Evolutionary conservation across 2,113 vertebrate species (phyloP).

Genomic region (Hippocampus comes): DNA sequence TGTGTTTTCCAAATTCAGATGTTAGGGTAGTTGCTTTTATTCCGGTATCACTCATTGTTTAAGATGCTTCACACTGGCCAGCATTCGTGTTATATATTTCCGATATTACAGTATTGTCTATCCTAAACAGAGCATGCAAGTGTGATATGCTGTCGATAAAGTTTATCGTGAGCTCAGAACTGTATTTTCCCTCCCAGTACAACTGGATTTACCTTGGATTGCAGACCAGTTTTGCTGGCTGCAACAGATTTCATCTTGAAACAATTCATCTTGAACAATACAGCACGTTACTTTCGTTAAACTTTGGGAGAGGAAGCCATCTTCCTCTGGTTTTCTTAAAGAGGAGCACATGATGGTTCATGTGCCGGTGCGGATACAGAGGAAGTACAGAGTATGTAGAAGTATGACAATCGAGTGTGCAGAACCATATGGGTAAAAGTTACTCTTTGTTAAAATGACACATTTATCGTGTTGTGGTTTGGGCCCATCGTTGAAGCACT

Average conservation of each 20-base stretch:
- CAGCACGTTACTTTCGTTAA: conserved; percentile 34
- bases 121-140: too few species aligned
- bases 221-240: conserved; percentile 35
- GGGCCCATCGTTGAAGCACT: background rate
- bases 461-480: background rate
- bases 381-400: conserved; percentile 21
- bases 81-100: too few species aligned
- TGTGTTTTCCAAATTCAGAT: too few species aligned
- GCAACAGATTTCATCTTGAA: conserved; percentile 16
- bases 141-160: too few species aligned
- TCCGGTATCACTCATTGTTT: too few species aligned
- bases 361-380: conserved; percentile 13
- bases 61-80: too few species aligned
- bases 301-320: conserved; percentile 19
- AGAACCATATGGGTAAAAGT: background rate
- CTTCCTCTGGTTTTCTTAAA: conserved; percentile 24
- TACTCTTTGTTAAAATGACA: conserved; percentile 9
- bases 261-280: conserved; percentile 36
- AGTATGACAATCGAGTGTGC: background rate
- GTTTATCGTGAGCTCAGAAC: too few species aligned
- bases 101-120: too few species aligned
- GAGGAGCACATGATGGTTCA: conserved; percentile 19
- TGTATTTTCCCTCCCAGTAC: too few species aligned
- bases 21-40: too few species aligned
- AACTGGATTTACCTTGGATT: background rate